Conservation (phyloP, 2,797 vertebrate genomes). For the Podargus strigoides region DNA sequence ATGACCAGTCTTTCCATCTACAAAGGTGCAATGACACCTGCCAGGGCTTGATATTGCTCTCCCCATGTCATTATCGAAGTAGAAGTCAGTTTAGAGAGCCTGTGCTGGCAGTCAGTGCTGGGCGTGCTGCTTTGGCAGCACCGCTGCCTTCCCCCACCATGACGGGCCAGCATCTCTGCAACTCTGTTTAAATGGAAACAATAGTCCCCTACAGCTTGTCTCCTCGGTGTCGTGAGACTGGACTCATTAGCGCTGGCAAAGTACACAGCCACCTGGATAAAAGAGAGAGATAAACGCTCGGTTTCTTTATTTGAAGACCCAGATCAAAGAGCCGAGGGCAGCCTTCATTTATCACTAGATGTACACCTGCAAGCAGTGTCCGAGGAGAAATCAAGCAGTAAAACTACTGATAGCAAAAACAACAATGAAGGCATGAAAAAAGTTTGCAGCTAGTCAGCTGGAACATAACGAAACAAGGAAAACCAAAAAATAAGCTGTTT, state of each 20-base stretch:
- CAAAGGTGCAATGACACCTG: not conserved
- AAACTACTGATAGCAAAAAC: slow-evolving; percentile 16
- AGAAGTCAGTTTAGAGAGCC: not conserved
- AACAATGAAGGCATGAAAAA: not conserved
- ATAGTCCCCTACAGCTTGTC: not conserved
- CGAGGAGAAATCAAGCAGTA: not conserved
- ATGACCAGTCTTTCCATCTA: not conserved
- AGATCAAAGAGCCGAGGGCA: slow-evolving; percentile 14
- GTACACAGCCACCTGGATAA: not conserved
- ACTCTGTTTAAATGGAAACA: not conserved
- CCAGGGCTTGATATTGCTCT: not conserved
- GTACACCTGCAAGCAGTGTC: slow-evolving; percentile 15
- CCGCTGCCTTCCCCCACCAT: not conserved
- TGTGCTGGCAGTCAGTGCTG: not conserved
- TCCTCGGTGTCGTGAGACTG: accelerated
- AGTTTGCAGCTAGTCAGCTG: slow-evolving; percentile 34
- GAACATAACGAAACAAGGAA: slow-evolving; percentile 21
- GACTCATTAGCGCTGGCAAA: not conserved
- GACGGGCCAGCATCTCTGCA: not conserved
- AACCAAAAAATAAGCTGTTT: not conserved
- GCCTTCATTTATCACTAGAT: not conserved
- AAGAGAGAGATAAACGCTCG: not conserved
- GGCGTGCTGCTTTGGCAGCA: not conserved
- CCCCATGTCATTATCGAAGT: accelerated
- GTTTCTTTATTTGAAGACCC: not conserved